Conservation (phyloP, 1,140 invertebrate genomes). For the Ostrea edulis region DNA sequence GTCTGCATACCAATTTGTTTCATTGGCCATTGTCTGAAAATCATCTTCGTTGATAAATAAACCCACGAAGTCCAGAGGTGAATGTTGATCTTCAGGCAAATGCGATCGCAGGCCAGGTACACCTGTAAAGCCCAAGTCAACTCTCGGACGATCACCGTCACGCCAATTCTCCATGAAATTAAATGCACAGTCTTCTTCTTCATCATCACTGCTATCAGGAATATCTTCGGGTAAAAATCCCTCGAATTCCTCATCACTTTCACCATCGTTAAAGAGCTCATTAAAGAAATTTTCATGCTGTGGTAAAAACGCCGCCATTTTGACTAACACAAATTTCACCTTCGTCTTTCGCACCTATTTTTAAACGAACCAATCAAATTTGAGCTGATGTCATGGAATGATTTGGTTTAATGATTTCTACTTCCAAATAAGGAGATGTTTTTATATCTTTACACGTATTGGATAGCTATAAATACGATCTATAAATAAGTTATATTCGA, state of each 20-base stretch:
- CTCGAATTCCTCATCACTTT: background rate
- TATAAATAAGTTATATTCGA: background rate
- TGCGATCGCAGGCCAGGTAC: background rate
- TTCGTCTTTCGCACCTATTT: background rate
- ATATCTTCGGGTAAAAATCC: background rate
- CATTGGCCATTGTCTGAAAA: conserved; percentile 2
- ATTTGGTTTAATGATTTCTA: background rate
- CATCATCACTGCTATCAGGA: no score
- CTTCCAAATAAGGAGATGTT: background rate
- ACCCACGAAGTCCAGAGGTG: conserved; percentile 24
- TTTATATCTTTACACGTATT: background rate
- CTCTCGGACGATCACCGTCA: background rate
- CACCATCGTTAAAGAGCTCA: background rate
- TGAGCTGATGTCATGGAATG: background rate
- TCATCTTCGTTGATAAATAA: conserved; percentile 19
- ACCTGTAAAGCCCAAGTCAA: background rate
- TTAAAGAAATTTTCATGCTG: conserved; percentile 12
- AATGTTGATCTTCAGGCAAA: background rate
- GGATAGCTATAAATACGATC: background rate
- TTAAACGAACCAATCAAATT: background rate
- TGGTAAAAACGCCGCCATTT: conserved; percentile 16
- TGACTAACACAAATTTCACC: background rate
- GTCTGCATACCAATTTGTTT: conserved; percentile 40
- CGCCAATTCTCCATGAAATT: conserved; percentile 11
- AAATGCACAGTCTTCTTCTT: no score